Conservation (phyloP, 2,888 invertebrate genomes). For the Cybosia mesomella region DNA sequence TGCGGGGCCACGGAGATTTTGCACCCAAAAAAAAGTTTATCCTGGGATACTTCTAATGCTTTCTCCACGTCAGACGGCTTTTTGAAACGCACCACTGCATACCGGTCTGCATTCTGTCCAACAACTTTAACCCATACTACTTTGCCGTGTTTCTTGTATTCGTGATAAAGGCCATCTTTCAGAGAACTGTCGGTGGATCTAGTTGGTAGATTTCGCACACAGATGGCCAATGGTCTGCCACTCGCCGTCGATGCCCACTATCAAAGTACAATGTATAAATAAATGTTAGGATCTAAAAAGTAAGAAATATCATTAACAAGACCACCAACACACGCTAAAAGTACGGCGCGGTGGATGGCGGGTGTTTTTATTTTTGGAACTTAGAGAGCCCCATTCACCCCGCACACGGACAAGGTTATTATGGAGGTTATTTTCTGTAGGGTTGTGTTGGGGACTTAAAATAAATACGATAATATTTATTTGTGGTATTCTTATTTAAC, state of each 20-base stretch:
- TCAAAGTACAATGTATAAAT: constrained; percentile 33
- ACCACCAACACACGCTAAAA: too few species aligned
- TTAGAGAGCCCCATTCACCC: too few species aligned
- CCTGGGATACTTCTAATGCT: constrained; percentile 97
- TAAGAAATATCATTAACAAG: too few species aligned
- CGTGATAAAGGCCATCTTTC: constrained; percentile 99
- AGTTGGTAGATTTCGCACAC: constrained; percentile 95
- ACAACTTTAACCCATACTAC: constrained; percentile 98
- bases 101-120: constrained; percentile 96
- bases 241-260: constrained; percentile 89
- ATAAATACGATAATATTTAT: too few species aligned
- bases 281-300: neutral
- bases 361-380: too few species aligned
- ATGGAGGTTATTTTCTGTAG: too few species aligned
- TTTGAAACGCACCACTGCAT: constrained; percentile 97
- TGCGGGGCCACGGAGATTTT: constrained; percentile 98
- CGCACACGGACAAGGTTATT: too few species aligned
- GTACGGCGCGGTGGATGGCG: too few species aligned
- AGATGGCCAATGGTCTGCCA: constrained; percentile 93
- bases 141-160: constrained; percentile 99
- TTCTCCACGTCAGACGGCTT: constrained; percentile 99
- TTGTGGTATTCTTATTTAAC: too few species aligned
- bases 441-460: too few species aligned
- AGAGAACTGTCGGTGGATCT: constrained; percentile 97
- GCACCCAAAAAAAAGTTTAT: constrained; percentile 98